Conservation (phyloP, 1,140 invertebrate genomes). For the Philotrypesis tridentata region DNA sequence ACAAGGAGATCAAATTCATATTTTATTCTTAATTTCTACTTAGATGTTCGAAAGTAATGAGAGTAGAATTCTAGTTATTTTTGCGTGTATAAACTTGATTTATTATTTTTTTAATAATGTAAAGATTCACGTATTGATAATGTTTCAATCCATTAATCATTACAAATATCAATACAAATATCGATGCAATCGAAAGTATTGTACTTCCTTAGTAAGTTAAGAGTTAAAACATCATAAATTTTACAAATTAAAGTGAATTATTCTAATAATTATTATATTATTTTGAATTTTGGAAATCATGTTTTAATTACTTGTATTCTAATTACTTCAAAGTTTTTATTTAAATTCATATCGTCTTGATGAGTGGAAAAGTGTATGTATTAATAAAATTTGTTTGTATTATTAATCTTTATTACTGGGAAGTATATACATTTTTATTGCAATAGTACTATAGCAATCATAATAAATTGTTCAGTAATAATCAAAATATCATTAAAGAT, state of each 20-base stretch:
- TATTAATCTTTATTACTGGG: background rate
- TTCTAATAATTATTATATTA: background rate
- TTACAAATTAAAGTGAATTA: background rate
- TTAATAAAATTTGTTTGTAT: background rate
- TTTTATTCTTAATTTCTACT: background rate
- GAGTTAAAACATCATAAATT: background rate
- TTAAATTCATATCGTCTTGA: too few relatives aligned
- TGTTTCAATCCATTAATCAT: too few relatives aligned
- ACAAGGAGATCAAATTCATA: background rate
- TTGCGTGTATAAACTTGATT: constrained; percentile 17
- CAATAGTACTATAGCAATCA: background rate
- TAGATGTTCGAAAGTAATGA: too few relatives aligned
- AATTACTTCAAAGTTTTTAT: too few relatives aligned
- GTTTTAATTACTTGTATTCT: too few relatives aligned
- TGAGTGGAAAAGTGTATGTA: too few relatives aligned
- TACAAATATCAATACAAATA: too few relatives aligned
- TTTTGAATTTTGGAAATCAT: background rate
- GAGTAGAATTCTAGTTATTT: constrained; percentile 24
- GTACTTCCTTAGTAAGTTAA: background rate
- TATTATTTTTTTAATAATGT: background rate
- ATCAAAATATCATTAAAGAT: background rate
- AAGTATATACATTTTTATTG: background rate
- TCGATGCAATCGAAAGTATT: constrained; percentile 1
- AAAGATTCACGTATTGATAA: background rate
- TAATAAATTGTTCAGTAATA: background rate